A percentile compares a stretch with the other conserved stretches of the same genome.
Conservation (phyloP, 2,888 invertebrate species). For the Eucera pruinosa region DNA sequence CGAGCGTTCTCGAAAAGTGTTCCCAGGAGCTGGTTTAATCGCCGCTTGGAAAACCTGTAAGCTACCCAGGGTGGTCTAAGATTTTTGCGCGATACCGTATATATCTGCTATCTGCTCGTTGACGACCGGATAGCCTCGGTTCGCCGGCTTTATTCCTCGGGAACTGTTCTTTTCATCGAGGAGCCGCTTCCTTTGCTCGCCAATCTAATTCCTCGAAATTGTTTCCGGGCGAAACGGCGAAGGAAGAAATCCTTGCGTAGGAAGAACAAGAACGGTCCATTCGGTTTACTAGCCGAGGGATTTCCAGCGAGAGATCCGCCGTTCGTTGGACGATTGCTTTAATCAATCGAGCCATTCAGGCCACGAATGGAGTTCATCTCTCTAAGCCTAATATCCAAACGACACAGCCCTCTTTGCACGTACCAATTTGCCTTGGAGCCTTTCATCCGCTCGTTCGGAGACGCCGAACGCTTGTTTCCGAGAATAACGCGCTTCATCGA, state of each 20-base stretch:
- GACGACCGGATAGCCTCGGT: no score
- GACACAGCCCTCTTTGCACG: constrained; percentile 2
- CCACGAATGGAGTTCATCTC: constrained; percentile 12
- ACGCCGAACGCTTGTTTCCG: constrained; percentile 20
- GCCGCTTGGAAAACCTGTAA: no score
- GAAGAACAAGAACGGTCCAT: constrained; percentile 1
- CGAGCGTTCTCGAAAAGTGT: no score
- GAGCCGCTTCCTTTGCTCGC: constrained; percentile 8
- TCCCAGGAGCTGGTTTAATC: no score
- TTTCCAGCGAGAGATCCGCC: constrained; percentile 10
- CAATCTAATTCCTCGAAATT: constrained; percentile 33
- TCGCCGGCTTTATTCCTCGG: not conserved
- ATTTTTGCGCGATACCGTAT: no score
- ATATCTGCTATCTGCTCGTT: no score
- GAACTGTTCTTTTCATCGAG: not conserved
- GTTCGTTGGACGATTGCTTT: constrained; percentile 29
- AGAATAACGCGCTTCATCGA: not conserved
- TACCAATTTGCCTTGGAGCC: constrained; percentile 4
- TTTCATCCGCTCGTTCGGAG: not conserved
- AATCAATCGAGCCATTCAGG: constrained; percentile 16
- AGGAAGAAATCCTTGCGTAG: not conserved
- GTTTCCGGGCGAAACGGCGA: constrained; percentile 11
- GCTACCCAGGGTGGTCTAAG: no score
- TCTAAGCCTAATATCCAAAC: constrained; percentile 29
- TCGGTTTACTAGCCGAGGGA: constrained; percentile 21